A percentile compares a stretch with the other conserved stretches of the same genome.
Evolutionary conservation across 2,797 vertebrate species (phyloP).

Genomic region (Adelosebastes latens): DNA sequence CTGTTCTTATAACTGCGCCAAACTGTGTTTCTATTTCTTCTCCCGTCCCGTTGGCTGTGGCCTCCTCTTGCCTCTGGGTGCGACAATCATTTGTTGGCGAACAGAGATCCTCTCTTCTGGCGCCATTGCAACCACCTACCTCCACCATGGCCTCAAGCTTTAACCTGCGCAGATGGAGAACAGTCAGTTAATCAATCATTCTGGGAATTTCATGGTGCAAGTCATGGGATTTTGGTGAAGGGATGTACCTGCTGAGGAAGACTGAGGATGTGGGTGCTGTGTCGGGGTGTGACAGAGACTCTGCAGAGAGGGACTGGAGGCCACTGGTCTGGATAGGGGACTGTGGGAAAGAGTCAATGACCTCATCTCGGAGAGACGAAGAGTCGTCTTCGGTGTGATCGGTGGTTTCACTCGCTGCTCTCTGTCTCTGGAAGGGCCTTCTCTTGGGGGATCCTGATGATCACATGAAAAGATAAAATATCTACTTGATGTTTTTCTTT

Average conservation of each 20-base stretch:
- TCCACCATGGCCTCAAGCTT: slow-evolving; percentile 83
- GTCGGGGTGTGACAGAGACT: slow-evolving; percentile 82
- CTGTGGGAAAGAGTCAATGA: slow-evolving; percentile 79
- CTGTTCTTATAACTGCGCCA: neutral
- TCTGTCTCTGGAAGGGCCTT: slow-evolving; percentile 92
- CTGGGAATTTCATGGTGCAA: neutral
- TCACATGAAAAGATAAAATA: neutral
- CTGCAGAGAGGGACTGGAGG: slow-evolving; percentile 84
- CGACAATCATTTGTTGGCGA: slow-evolving; percentile 9
- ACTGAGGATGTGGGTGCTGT: slow-evolving; percentile 81
- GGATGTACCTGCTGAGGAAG: slow-evolving; percentile 89
- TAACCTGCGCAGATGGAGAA: slow-evolving; percentile 79
- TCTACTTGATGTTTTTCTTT: neutral
- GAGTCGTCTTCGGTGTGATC: slow-evolving; percentile 87
- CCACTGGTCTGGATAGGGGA: slow-evolving; percentile 76
- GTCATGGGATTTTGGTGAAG: neutral
- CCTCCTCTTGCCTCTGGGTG: slow-evolving; percentile 34
- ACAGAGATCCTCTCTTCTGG: slow-evolving; percentile 36
- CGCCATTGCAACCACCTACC: slow-evolving; percentile 38
- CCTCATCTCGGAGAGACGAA: slow-evolving; percentile 77
- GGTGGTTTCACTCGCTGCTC: slow-evolving; percentile 94
- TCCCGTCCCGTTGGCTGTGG: slow-evolving; percentile 20
- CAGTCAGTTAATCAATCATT: neutral
- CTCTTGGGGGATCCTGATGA: slow-evolving; percentile 90
- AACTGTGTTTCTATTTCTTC: slow-evolving; percentile 30